Conservation (phyloP, 2,888 invertebrate species). For the Ligdia adustata region DNA sequence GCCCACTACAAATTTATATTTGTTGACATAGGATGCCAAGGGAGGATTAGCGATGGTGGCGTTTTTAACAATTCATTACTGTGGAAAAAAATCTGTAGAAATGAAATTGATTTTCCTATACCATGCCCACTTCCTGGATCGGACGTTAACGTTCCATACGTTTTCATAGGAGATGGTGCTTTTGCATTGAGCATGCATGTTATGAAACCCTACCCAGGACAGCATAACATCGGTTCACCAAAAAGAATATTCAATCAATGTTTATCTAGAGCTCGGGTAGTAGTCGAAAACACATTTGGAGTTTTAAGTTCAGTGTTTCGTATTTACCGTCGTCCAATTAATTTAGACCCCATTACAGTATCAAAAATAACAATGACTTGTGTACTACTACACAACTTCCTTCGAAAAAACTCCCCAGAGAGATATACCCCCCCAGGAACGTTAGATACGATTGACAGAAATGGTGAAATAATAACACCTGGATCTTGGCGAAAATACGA, state of each 20-base stretch:
- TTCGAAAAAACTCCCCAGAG: conserved; percentile 24
- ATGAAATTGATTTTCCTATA: conserved; percentile 37
- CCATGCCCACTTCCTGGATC: conserved; percentile 39
- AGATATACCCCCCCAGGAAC: conserved; percentile 36
- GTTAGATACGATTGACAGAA: conserved; percentile 31
- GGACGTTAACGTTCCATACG: conserved; percentile 41
- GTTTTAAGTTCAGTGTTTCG: conserved; percentile 41
- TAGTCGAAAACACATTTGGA: conserved; percentile 42
- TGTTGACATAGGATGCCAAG: conserved; percentile 39
- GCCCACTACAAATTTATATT: conserved; percentile 43
- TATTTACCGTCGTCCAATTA: conserved; percentile 43
- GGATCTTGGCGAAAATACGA: conserved; percentile 33
- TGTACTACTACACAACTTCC: conserved; percentile 44
- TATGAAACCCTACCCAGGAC: conserved; percentile 47
- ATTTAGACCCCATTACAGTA: conserved; percentile 39
- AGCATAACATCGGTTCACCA: conserved; percentile 36
- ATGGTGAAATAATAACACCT: conserved; percentile 19
- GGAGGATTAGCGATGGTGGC: conserved; percentile 34
- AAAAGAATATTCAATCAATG: conserved; percentile 40
- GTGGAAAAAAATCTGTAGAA: conserved; percentile 38
- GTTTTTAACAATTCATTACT: conserved; percentile 34
- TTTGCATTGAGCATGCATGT: conserved; percentile 43
- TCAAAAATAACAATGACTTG: conserved; percentile 42
- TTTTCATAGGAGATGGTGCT: conserved; percentile 45
- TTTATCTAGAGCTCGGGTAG: conserved; percentile 36